Evolutionary conservation across 1,140 invertebrate genomes (phyloP), one percentile per base, ranked within the genome.

Genomic region (Mizuhopecten yessoensis): DNA sequence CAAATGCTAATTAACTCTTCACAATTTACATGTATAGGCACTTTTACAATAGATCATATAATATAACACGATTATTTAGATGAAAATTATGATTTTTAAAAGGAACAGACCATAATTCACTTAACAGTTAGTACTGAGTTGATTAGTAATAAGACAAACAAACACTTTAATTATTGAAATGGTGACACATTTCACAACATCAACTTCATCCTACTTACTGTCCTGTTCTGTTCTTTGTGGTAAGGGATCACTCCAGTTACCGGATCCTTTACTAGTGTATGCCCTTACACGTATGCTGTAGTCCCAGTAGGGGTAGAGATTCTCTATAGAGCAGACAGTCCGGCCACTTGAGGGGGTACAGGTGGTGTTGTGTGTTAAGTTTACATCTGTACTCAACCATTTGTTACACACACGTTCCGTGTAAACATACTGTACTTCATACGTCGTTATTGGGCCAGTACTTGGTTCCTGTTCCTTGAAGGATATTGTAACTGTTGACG

Each of bases 131-230:
- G n/a, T n/a, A n/a, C n/a, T n/a, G n/a, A n/a, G n/a, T n/a, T n/a
- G n/a, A n/a, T n/a, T n/a, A n/a, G n/a, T n/a, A n/a, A n/a, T n/a
- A n/a, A n/a, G n/a, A n/a, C n/a, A n/a, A n/a, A n/a, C n/a, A n/a
- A n/a, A n/a, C n/a, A n/a, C n/a, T n/a, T n/a, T n/a, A n/a, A n/a
- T n/a, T n/a, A n/a, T n/a, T n/a, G n/a, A n/a, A n/a, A n/a, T n/a
- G n/a, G n/a, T n/a, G n/a, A n/a, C n/a, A n/a, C n/a, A n/a, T n/a
- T n/a, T n/a, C n/a, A n/a, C n/a, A n/a, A n/a, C n/a, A n/a, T n/a
- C n/a, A n/a, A n/a, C n/a, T n/a, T n/a, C n/a, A 45, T 75, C 23
- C n/a, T 75, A 75, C 57, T 75, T n/a, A 75, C 57, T 75, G 57
- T 75, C 57, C 57, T 75, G 1, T 23, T n/a, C 57, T 29, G 57